Percentiles rank a stretch among this genome's conserved stretches.
Evolutionary conservation across 2,797 vertebrate species (phyloP).

Genomic region (Pangasius sanitwongsei): DNA sequence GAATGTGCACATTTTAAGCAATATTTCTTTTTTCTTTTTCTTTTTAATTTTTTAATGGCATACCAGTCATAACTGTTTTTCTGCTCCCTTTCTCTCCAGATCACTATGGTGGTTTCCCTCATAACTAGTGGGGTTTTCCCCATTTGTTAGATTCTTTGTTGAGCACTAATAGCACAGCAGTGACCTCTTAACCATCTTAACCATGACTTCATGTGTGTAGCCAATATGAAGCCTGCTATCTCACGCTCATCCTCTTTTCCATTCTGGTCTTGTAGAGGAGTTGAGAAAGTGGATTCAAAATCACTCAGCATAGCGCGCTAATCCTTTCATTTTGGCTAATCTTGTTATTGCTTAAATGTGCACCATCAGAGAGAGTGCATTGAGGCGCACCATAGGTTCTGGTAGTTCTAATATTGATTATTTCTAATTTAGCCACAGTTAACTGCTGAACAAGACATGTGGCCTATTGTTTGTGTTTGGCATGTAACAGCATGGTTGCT

Average conservation of each 20-base stretch:
- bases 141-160: neutral
- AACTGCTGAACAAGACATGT: neutral
- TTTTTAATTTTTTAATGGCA: neutral
- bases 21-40: no score
- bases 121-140: neutral
- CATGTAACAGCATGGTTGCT: neutral
- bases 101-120: no score
- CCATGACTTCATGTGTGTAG: neutral
- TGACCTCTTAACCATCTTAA: neutral
- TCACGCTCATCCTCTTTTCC: neutral
- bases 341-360: neutral
- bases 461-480: neutral
- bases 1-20: no score
- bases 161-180: neutral
- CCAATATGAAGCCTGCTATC: neutral
- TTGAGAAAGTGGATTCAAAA: neutral
- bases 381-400: neutral
- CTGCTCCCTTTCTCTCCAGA: neutral
- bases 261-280: neutral
- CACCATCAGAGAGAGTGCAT: neutral
- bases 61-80: neutral
- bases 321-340: neutral
- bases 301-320: neutral
- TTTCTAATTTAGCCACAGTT: neutral
- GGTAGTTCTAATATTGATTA: neutral